These are phyloP conservation scores for Clavelina lepadiformis DNA, from an alignment of 23 tunicate species.

Conservation along the genomic window DNA sequence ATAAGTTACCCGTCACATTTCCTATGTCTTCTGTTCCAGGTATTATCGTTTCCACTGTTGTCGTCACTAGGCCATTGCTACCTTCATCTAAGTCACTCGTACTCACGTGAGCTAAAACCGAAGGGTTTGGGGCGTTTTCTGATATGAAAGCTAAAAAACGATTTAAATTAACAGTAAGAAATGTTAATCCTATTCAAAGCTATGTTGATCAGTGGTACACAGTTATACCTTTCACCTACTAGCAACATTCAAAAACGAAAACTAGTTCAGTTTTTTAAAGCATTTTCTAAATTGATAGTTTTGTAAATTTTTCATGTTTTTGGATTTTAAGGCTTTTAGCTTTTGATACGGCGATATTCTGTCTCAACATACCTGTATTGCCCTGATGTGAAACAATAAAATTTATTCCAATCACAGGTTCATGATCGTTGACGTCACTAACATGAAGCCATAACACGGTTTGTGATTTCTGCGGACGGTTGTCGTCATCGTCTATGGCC, in stretches of 20 bases:
- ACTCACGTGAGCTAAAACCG: constrained; percentile 52
- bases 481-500: constrained; percentile 56
- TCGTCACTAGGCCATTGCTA: constrained; percentile 43
- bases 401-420: constrained; percentile 52
- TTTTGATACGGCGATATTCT: neutral
- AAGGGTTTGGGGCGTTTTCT: constrained; percentile 34
- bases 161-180: neutral
- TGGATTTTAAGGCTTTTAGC: neutral
- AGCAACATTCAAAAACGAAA: neutral
- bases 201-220: too few relatives aligned
- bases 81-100: constrained; percentile 65
- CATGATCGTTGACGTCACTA: constrained; percentile 72
- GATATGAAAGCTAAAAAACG: constrained; percentile 43
- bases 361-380: constrained; percentile 55
- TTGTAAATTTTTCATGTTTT: neutral
- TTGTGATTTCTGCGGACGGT: constrained; percentile 35
- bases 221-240: too few relatives aligned
- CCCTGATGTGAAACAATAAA: constrained; percentile 18
- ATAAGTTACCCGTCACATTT: constrained; percentile 53
- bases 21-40: constrained; percentile 22
- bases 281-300: neutral
- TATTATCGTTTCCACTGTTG: constrained; percentile 32
- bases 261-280: neutral
- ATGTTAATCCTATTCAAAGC: too few relatives aligned
- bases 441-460: constrained; percentile 54